phyloP scores from a whole-genome alignment of 2,797 vertebrate species.

The Tarsius wallacei region DNA sequence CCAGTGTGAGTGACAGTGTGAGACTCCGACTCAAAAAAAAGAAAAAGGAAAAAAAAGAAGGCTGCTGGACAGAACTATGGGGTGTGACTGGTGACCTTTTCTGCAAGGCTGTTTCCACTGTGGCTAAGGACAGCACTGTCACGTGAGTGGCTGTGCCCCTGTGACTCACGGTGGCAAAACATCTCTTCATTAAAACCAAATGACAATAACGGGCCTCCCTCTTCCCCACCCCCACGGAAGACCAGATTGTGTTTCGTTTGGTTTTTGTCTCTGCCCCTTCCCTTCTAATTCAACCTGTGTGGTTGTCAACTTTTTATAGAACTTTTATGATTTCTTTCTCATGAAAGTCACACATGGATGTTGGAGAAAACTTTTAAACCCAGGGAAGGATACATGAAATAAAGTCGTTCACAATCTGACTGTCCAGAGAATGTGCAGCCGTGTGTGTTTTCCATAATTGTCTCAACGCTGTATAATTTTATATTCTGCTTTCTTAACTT shows the following conservation, averaged over 20 bases:
- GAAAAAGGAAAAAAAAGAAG: too few species aligned
- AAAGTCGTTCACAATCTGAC: conserved; percentile 20
- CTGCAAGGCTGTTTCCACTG: not conserved
- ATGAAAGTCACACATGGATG: not conserved
- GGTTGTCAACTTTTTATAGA: conserved; percentile 42
- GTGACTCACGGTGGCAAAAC: not conserved
- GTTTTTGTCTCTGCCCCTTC: not conserved
- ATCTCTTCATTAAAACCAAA: conserved; percentile 40
- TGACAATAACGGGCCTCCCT: not conserved
- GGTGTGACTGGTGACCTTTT: not conserved
- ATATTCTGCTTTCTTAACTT: conserved; percentile 40
- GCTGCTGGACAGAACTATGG: not conserved
- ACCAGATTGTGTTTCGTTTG: not conserved
- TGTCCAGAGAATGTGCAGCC: conserved; percentile 4
- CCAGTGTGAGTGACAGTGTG: too few species aligned
- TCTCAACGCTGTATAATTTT: conserved; percentile 40
- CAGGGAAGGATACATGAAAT: conserved; percentile 47
- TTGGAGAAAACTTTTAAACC: conserved; percentile 45
- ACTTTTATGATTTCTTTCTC: conserved; percentile 45
- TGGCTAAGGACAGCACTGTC: not conserved
- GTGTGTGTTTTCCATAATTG: conserved; percentile 17
- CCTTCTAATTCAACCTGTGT: not conserved
- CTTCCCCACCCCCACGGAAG: not conserved
- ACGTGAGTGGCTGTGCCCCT: not conserved
- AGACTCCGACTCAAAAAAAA: too few species aligned